Evolutionary conservation across 2,113 vertebrate species (phyloP).

Genomic region (Gasterosteus aculeatus): DNA sequence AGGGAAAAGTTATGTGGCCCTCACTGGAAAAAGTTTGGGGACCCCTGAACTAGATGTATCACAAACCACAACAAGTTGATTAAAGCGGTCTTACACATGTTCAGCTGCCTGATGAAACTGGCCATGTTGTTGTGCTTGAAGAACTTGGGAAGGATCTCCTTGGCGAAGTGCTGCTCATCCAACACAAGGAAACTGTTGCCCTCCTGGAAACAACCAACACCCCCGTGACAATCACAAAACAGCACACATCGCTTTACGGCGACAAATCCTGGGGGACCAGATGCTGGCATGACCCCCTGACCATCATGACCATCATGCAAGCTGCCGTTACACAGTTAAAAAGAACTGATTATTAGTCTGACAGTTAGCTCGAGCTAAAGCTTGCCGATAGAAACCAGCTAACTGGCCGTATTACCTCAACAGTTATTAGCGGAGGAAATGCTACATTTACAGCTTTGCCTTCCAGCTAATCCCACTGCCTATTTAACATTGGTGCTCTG

Average conservation of each 20-base stretch:
- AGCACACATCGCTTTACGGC: too few relatives aligned
- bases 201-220: slow-evolving; percentile 80
- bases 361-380: neutral
- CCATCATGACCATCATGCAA: neutral
- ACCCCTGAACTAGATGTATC: neutral
- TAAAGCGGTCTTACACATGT: slow-evolving; percentile 90
- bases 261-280: neutral
- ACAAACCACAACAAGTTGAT: neutral
- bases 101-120: slow-evolving; percentile 96
- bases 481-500: neutral
- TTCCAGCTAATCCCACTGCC: neutral
- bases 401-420: too few relatives aligned
- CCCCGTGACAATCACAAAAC: neutral
- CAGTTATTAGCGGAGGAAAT: neutral
- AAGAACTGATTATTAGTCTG: neutral
- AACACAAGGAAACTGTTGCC: slow-evolving; percentile 96
- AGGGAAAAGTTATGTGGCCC: too few relatives aligned
- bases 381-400: too few relatives aligned
- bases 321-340: neutral
- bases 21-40: too few relatives aligned
- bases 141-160: slow-evolving; percentile 97
- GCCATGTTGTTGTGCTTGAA: slow-evolving; percentile 99
- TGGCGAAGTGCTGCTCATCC: slow-evolving; percentile 94
- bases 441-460: neutral
- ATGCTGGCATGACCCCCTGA: neutral